Conservation (phyloP, 2,888 invertebrate species). For the Philhelius pedissequus region DNA sequence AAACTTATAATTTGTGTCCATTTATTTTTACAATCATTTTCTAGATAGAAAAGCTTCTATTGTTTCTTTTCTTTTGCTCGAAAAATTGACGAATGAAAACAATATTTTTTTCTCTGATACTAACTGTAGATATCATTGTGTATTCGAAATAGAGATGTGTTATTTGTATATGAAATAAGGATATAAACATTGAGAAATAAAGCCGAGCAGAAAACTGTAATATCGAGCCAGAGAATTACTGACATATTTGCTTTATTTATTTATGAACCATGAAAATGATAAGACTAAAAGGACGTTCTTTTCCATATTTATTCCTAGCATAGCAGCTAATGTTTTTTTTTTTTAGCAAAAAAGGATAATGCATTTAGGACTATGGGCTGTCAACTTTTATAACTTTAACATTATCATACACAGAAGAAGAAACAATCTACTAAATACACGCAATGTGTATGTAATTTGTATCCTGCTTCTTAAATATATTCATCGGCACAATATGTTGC, state of each 20-base stretch:
- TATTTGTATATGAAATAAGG: background rate
- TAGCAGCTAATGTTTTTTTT: background rate
- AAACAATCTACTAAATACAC: background rate
- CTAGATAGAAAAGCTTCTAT: background rate
- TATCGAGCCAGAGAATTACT: background rate
- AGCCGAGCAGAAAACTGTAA: background rate
- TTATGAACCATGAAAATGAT: background rate
- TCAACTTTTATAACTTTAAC: background rate
- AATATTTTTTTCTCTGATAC: background rate
- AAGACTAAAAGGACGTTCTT: background rate
- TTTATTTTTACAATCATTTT: background rate
- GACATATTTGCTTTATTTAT: background rate
- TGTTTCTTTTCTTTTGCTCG: background rate
- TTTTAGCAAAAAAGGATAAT: background rate
- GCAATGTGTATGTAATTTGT: background rate
- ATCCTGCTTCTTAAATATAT: background rate
- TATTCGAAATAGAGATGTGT: background rate
- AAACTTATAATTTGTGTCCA: background rate
- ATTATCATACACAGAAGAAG: background rate
- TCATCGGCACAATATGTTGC: background rate
- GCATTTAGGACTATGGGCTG: background rate
- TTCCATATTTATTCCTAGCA: background rate
- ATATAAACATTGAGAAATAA: background rate
- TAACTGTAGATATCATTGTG: background rate
- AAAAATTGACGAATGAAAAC: background rate